Conservation (phyloP, 2,888 invertebrate species). For the Ormyrus labotus region DNA sequence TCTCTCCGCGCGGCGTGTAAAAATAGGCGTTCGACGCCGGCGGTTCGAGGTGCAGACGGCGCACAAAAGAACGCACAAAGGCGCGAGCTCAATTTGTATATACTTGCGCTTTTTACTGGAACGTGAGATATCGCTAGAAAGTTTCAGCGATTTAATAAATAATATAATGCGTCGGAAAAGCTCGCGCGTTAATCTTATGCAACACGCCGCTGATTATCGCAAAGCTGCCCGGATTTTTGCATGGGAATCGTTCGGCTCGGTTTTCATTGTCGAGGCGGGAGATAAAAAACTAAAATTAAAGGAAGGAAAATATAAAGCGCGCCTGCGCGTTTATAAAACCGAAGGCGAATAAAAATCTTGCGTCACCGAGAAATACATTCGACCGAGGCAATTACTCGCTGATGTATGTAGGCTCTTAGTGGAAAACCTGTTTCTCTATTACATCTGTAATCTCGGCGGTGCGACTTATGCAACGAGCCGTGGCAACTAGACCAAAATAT, state of each 20-base stretch:
- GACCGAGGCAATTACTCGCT: conserved; percentile 3
- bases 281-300: too few species aligned
- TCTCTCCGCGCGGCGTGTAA: not conserved
- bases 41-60: not conserved
- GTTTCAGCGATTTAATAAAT: conserved; percentile 18
- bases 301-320: too few species aligned
- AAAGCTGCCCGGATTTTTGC: not conserved
- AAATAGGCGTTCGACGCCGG: too few species aligned
- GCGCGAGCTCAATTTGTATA: not conserved
- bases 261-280: too few species aligned
- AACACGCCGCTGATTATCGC: not conserved
- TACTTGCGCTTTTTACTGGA: not conserved
- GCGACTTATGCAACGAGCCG: not conserved
- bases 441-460: not conserved
- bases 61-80: conserved; percentile 11
- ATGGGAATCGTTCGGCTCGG: too few species aligned
- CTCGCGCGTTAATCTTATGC: not conserved
- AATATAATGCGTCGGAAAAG: not conserved
- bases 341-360: too few species aligned
- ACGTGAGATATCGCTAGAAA: conserved; percentile 25
- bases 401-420: not conserved
- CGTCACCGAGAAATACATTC: conserved; percentile 6
- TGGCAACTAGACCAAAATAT: not conserved
- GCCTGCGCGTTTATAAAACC: too few species aligned
- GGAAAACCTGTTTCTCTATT: conserved; percentile 18